Evolutionary conservation across 2,797 vertebrate species (phyloP).

Genomic region (Artibeus jamaicensis): DNA sequence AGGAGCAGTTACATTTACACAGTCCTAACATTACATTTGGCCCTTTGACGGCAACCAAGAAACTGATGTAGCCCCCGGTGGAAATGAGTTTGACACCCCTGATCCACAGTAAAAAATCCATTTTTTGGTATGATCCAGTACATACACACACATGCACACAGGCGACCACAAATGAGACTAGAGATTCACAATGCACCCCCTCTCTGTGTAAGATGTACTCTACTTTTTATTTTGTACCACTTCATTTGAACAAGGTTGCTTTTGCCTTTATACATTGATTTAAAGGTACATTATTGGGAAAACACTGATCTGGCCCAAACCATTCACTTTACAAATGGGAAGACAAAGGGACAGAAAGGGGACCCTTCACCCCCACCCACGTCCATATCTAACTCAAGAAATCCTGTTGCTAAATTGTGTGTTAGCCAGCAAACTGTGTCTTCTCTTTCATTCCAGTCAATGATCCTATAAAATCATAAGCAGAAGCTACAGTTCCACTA

Average conservation of each 20-base stretch:
- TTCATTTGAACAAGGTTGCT: background rate
- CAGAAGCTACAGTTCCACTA: background rate
- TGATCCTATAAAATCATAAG: background rate
- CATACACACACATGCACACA: background rate
- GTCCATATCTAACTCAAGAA: background rate
- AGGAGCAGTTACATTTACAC: too few species aligned
- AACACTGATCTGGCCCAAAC: background rate
- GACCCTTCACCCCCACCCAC: rapidly evolving
- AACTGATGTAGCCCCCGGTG: too few species aligned
- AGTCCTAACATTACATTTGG: too few species aligned
- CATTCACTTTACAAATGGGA: background rate
- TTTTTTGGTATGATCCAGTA: background rate
- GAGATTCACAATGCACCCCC: background rate
- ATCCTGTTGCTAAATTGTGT: background rate
- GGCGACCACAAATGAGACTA: background rate
- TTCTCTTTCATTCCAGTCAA: background rate
- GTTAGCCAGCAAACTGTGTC: too few species aligned
- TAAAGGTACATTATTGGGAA: background rate
- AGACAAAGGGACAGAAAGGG: background rate
- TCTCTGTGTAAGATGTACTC: background rate
- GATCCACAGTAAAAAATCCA: background rate
- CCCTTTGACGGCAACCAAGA: too few species aligned
- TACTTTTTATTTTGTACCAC: background rate
- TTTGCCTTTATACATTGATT: background rate
- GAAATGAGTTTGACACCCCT: too few species aligned